phyloP scores from a whole-genome alignment of 2,888 invertebrate species.

The Platynereis dumerilii region DNA sequence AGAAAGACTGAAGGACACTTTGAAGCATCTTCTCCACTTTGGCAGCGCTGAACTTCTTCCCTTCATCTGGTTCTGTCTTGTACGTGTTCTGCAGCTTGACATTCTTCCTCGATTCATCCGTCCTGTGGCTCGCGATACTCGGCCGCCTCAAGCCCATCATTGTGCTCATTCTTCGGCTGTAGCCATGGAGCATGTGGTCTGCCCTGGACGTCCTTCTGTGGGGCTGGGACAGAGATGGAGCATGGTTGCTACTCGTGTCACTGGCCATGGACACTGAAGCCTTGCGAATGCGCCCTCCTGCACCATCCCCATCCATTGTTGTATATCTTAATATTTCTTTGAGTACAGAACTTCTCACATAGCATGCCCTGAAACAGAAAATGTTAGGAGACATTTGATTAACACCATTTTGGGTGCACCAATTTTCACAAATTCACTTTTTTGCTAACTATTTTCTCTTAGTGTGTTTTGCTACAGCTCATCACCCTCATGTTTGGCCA shows the following conservation, averaged over 20 bases:
- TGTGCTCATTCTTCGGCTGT: not conserved
- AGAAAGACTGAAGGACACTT: constrained; percentile 45
- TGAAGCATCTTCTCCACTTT: constrained; percentile 44
- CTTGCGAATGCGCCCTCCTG: not conserved
- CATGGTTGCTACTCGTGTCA: not conserved
- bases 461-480: too few species aligned
- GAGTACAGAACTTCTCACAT: too few species aligned
- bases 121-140: constrained; percentile 10
- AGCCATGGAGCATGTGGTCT: not conserved
- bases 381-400: too few species aligned
- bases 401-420: too few species aligned
- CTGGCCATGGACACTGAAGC: constrained; percentile 2
- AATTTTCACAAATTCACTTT: too few species aligned
- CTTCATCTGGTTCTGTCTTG: constrained; percentile 8
- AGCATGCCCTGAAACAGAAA: too few species aligned
- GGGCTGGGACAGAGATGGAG: not conserved
- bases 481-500: too few species aligned
- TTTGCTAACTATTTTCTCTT: too few species aligned
- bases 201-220: constrained; percentile 10
- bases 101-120: constrained; percentile 5
- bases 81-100: constrained; percentile 17
- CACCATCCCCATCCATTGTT: not conserved
- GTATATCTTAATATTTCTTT: too few species aligned
- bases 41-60: constrained; percentile 47
- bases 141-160: not conserved